Evolutionary conservation across 2,113 vertebrate species (phyloP).

Genomic region (Zingel zingel): DNA sequence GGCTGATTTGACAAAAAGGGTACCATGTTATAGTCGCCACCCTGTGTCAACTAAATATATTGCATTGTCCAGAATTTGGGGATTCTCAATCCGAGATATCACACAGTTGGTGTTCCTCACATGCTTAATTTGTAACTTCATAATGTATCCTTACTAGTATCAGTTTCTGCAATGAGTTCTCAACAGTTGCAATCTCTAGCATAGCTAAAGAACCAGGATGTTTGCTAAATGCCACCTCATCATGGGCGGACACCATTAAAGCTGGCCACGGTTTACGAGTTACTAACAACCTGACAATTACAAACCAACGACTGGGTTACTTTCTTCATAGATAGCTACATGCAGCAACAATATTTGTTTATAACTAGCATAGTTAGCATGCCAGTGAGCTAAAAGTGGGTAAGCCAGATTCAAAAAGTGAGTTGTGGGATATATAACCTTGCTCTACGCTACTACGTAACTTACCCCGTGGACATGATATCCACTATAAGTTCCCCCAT

Average conservation of each 20-base stretch:
- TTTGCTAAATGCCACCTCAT: conserved; percentile 74
- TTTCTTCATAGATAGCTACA: not conserved
- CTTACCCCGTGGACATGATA: conserved; percentile 82
- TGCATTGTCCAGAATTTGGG: conserved; percentile 9
- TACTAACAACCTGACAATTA: not conserved
- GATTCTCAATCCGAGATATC: not conserved
- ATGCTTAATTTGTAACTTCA: not conserved
- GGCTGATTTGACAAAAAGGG: not conserved
- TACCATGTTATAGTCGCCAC: conserved; percentile 21
- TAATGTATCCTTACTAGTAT: fast-evolving
- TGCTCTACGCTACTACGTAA: not conserved
- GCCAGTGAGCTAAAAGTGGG: not conserved
- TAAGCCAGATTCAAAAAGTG: not conserved
- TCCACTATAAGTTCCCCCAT: conserved; percentile 67
- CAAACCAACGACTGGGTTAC: not conserved
- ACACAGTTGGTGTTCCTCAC: not conserved
- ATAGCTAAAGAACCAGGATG: not conserved
- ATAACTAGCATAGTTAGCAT: not conserved
- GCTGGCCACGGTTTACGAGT: not conserved
- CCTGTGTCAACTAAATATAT: conserved; percentile 8
- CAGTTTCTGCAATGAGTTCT: not conserved
- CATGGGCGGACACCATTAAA: conserved; percentile 43
- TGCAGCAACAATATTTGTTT: not conserved
- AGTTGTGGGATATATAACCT: conserved; percentile 33
- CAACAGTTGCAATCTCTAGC: not conserved